These are phyloP conservation scores for Enteromius thamalakanensis DNA, from an alignment of 2,797 vertebrate species.

Conservation along the genomic window DNA sequence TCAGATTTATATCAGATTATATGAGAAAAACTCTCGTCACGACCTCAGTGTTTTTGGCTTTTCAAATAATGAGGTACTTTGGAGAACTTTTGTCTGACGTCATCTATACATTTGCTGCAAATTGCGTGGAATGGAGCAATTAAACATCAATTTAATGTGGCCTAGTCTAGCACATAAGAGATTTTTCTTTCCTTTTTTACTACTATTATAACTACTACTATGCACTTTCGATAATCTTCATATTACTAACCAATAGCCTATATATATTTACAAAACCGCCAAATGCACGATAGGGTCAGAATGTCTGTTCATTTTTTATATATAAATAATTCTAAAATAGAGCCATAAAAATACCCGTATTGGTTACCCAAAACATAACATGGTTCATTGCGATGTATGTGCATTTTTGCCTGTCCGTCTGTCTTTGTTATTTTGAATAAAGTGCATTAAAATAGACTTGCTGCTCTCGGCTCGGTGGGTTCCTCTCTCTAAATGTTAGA, in stretches of 20 bases:
- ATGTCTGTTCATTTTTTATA: background rate
- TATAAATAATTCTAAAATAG: constrained; percentile 1
- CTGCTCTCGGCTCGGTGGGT: constrained; percentile 79
- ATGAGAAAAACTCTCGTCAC: constrained; percentile 4
- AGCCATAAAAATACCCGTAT: constrained; percentile 4
- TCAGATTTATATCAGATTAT: constrained; percentile 8
- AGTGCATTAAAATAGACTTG: constrained; percentile 85
- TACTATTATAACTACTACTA: background rate
- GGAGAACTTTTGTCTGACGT: constrained; percentile 18
- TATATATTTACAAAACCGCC: background rate
- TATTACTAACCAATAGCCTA: background rate
- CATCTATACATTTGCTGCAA: constrained; percentile 2
- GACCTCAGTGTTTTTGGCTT: constrained; percentile 4
- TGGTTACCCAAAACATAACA: background rate
- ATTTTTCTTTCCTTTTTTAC: background rate
- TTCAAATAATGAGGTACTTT: constrained; percentile 13
- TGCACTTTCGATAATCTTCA: background rate
- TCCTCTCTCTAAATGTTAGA: constrained; percentile 95
- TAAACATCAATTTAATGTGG: background rate
- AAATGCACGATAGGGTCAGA: background rate
- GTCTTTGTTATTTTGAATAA: constrained; percentile 89
- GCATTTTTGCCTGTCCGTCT: constrained; percentile 79
- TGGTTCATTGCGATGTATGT: constrained; percentile 67
- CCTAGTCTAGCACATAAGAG: background rate
- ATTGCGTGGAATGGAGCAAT: constrained; percentile 1